These are phyloP conservation scores for Hyla sarda DNA, from an alignment of 2,113 vertebrate genomes.

Conservation along the genomic window DNA sequence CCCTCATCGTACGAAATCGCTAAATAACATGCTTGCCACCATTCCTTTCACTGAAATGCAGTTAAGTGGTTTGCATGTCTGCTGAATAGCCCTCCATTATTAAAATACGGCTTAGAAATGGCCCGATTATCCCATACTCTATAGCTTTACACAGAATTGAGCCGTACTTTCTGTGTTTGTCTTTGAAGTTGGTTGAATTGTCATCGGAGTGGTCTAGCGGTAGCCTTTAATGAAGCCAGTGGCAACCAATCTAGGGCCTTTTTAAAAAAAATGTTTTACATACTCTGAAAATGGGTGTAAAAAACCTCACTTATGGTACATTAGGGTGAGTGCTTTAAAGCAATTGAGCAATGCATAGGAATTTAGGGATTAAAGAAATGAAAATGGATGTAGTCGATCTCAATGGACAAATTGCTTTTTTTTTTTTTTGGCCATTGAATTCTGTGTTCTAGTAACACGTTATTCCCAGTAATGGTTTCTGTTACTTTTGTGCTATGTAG, in stretches of 20 bases:
- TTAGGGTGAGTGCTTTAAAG: background rate
- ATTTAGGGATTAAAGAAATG: constrained; percentile 23
- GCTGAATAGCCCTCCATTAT: constrained; percentile 38
- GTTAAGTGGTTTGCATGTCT: constrained; percentile 21
- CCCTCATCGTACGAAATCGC: background rate
- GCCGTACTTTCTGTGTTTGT: background rate
- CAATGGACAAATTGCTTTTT: constrained; percentile 13
- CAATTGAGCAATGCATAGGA: background rate
- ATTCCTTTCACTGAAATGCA: constrained; percentile 3
- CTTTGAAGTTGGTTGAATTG: background rate
- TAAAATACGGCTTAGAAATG: constrained; percentile 18
- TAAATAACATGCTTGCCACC: constrained; percentile 18
- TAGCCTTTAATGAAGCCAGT: constrained; percentile 2
- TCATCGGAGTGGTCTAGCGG: background rate
- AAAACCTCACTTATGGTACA: constrained; percentile 20
- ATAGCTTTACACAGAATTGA: constrained; percentile 37
- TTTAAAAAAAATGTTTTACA: too few relatives aligned
- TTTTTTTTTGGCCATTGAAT: background rate
- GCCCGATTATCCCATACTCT: background rate
- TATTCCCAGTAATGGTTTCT: background rate
- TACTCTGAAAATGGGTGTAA: background rate
- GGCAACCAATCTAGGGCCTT: background rate
- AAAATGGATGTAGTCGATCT: background rate
- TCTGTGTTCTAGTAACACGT: background rate
- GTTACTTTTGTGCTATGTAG: background rate